Percentiles rank a stretch among this genome's conserved stretches.
phyloP scores from a whole-genome alignment of 2,888 invertebrate genomes.

The Phalera bucephala region DNA sequence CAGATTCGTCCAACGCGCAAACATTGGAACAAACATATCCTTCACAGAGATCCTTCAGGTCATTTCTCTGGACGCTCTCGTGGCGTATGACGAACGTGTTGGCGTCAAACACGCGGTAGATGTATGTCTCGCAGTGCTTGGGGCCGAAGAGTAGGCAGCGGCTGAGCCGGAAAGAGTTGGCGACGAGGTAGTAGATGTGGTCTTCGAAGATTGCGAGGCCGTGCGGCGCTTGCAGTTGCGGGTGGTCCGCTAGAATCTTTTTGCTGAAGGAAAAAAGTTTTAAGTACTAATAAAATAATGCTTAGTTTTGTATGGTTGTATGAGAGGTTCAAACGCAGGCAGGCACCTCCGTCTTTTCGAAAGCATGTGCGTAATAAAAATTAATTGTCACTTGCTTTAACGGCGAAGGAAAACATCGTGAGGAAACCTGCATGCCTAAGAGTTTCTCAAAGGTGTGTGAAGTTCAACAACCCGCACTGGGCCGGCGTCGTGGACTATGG shows the following conservation, averaged over 20 bases:
- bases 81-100: slow-evolving; percentile 56
- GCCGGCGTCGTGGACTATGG: too few relatives aligned
- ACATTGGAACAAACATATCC: slow-evolving; percentile 79
- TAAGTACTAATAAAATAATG: not conserved
- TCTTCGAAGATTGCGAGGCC: slow-evolving; percentile 89
- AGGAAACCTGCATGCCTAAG: too few relatives aligned
- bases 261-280: slow-evolving; percentile 44
- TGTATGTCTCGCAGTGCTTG: slow-evolving; percentile 67
- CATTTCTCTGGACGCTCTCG: slow-evolving; percentile 50
- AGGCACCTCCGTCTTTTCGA: too few relatives aligned
- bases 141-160: slow-evolving; percentile 84
- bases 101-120: slow-evolving; percentile 63
- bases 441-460: too few relatives aligned
- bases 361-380: too few relatives aligned
- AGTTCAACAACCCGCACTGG: too few relatives aligned
- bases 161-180: slow-evolving; percentile 78
- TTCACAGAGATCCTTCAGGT: slow-evolving; percentile 71
- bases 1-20: slow-evolving; percentile 78
- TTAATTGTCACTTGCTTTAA: too few relatives aligned
- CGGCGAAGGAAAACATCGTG: too few relatives aligned
- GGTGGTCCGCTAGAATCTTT: slow-evolving; percentile 64
- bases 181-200: slow-evolving; percentile 87
- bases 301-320: too few relatives aligned
- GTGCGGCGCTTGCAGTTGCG: slow-evolving; percentile 80
- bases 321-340: too few relatives aligned